These are phyloP conservation scores for Leuciscus idus DNA, from an alignment of 2,113 vertebrate species.

Conservation along the genomic window DNA sequence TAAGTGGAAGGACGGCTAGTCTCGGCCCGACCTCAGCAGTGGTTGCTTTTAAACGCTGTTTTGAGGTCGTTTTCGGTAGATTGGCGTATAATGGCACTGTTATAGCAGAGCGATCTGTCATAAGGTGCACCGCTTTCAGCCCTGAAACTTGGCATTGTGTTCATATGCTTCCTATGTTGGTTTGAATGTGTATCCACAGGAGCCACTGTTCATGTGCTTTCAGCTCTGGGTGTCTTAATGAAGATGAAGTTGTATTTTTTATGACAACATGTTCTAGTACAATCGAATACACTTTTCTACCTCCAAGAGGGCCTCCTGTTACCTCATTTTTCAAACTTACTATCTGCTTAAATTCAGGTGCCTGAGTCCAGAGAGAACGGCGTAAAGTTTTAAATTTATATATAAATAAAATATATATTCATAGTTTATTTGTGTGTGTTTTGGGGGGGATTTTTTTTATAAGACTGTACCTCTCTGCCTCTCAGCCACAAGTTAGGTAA, in stretches of 20 bases:
- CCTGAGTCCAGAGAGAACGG: conserved; percentile 86
- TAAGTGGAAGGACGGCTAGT: neutral
- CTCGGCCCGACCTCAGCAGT: neutral
- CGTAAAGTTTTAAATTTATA: conserved; percentile 87
- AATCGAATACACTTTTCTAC: conserved; percentile 94
- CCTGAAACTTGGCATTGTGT: conserved; percentile 16
- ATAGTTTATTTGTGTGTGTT: conserved; percentile 87
- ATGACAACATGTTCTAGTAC: conserved; percentile 84
- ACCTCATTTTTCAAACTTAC: conserved; percentile 93
- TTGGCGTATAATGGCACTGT: neutral
- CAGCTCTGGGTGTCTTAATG: conserved; percentile 78
- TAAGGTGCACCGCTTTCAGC: neutral
- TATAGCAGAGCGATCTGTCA: too few relatives aligned
- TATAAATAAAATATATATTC: conserved; percentile 69
- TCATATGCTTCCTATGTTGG: conserved; percentile 69
- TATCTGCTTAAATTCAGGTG: conserved; percentile 81
- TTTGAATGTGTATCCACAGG: conserved; percentile 68
- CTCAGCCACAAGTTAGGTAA: conserved; percentile 80
- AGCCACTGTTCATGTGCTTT: conserved; percentile 67
- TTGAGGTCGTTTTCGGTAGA: neutral
- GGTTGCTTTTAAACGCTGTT: neutral
- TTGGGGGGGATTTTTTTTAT: conserved; percentile 83
- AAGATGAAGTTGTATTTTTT: conserved; percentile 79
- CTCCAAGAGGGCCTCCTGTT: conserved; percentile 92
- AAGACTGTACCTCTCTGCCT: conserved; percentile 88